Percentiles rank a stretch among this genome's conserved stretches.
Conservation (phyloP, 2,797 vertebrate genomes). For the Antrozous pallidus region DNA sequence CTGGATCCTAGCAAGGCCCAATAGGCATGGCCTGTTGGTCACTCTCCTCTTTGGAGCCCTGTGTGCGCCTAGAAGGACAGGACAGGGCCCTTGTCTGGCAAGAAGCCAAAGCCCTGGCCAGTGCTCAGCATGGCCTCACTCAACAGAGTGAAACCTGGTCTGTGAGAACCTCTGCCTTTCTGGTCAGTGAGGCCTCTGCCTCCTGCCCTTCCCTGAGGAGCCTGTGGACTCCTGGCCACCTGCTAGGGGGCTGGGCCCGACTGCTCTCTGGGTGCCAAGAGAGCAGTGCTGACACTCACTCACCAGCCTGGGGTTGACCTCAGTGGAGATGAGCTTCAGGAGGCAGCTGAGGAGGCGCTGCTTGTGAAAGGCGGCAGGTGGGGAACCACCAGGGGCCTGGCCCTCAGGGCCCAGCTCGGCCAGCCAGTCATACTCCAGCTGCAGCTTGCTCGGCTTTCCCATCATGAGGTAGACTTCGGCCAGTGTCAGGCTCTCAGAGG, state of each 20-base stretch:
- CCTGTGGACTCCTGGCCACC: not conserved
- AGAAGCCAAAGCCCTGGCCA: not conserved
- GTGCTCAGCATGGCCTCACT: accelerated
- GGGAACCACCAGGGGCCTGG: slow-evolving; percentile 64
- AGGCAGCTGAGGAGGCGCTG: slow-evolving; percentile 93
- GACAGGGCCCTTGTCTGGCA: not conserved
- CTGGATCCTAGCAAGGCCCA: not conserved
- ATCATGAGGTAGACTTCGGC: slow-evolving; percentile 99
- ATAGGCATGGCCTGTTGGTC: not conserved
- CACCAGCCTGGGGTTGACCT: slow-evolving; percentile 95
- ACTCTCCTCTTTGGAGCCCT: not conserved
- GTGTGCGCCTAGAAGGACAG: too few relatives aligned
- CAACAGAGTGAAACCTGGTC: not conserved
- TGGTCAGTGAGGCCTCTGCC: not conserved
- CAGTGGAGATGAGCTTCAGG: slow-evolving; percentile 92
- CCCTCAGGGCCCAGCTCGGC: slow-evolving; percentile 80
- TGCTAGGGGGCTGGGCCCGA: not conserved
- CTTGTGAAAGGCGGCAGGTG: slow-evolving; percentile 80
- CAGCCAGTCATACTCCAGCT: slow-evolving; percentile 98
- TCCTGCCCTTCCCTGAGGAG: not conserved
- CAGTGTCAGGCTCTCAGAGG: slow-evolving; percentile 94
- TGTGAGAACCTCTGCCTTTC: not conserved
- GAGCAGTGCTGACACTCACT: slow-evolving; percentile 66
- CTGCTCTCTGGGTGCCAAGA: not conserved
- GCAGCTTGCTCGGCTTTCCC: slow-evolving; percentile 96